phyloP scores from a whole-genome alignment of 1,140 invertebrate genomes.

The Antheraea pernyi region DNA sequence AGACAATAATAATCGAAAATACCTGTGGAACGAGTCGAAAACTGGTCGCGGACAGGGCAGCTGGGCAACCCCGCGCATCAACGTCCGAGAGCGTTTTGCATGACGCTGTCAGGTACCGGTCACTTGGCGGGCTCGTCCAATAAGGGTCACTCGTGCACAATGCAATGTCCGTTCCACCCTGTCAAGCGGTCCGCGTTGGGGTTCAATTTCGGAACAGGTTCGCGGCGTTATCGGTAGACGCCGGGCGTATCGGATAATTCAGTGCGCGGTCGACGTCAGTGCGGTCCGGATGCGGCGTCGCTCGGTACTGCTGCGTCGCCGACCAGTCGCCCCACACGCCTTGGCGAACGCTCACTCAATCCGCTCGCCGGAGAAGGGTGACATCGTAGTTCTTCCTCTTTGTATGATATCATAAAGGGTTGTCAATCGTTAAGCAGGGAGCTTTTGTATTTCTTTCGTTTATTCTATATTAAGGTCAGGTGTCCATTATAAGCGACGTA shows the following conservation, averaged over 20 bases:
- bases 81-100: conserved; percentile 58
- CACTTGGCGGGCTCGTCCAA: conserved; percentile 48
- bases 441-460: conserved; percentile 29
- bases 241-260: conserved; percentile 26
- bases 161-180: conserved; percentile 58
- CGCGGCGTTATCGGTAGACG: conserved; percentile 16
- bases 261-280: conserved; percentile 56
- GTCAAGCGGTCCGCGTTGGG: conserved; percentile 24
- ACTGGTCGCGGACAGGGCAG: conserved; percentile 49
- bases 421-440: conserved; percentile 39
- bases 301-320: conserved; percentile 49
- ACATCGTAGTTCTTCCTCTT: conserved; percentile 64
- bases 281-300: conserved; percentile 64
- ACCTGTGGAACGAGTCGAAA: conserved; percentile 61
- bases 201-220: conserved; percentile 45
- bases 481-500: conserved; percentile 4
- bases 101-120: conserved; percentile 51
- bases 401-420: conserved; percentile 49
- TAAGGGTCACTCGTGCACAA: conserved; percentile 66
- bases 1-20: conserved; percentile 53
- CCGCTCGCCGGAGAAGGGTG: conserved; percentile 62
- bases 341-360: conserved; percentile 36
- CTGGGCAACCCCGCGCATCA: conserved; percentile 56
- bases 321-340: conserved; percentile 42
- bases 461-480: conserved; percentile 19